Conservation (phyloP, 2,888 invertebrate species). For the Galerucella calmariensis region DNA sequence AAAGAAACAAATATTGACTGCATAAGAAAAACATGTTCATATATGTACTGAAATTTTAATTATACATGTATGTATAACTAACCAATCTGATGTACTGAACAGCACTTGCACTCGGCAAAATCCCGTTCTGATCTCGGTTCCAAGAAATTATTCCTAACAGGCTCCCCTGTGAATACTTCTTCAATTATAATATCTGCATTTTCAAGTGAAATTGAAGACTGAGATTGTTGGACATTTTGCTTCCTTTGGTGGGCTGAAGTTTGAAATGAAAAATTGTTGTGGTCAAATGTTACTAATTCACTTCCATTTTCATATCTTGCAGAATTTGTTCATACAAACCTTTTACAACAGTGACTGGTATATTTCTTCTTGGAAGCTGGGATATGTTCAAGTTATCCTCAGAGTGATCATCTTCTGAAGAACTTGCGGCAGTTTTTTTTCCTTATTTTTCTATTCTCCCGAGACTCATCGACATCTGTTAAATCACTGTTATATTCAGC, state of each 20-base stretch:
- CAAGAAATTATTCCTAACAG: neutral
- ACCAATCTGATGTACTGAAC: neutral
- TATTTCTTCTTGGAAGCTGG: constrained; percentile 7
- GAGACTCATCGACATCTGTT: constrained; percentile 8
- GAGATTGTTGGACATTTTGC: neutral
- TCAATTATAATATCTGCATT: neutral
- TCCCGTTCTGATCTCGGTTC: too few species aligned
- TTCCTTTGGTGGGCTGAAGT: neutral
- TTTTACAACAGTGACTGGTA: neutral
- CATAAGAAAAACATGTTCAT: neutral
- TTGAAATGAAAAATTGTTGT: neutral
- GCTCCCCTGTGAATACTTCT: neutral
- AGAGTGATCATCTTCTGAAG: neutral
- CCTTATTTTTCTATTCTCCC: constrained; percentile 16
- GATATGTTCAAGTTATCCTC: constrained; percentile 5
- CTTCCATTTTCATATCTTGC: neutral
- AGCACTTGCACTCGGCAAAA: neutral
- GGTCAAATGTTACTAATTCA: neutral
- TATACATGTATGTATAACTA: neutral
- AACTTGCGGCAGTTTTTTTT: neutral
- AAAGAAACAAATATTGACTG: neutral
- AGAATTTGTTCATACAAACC: neutral
- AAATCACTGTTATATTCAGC: constrained; percentile 14
- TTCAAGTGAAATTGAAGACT: neutral
- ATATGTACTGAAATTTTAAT: neutral